Base-by-base conservation (phyloP, 2,888 invertebrate species). In the Fragum sueziense region DNA sequence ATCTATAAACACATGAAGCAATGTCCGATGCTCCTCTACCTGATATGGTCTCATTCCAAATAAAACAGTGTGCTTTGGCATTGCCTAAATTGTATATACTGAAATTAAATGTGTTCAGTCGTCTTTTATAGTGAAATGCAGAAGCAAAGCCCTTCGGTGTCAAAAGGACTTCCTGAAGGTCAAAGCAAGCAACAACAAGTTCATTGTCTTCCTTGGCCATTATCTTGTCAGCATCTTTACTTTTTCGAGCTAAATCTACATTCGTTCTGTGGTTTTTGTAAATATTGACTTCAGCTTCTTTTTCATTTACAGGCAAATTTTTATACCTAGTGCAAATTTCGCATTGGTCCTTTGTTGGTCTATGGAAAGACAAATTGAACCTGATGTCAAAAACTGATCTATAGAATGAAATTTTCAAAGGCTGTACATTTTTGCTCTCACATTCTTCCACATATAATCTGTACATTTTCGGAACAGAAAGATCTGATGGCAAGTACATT, bases 11-110 rank as follows among this genome's bases (percentile, higher is more conserved):
- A 71, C 84, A 80, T 20, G 76, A 76, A 7, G 76, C 65, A 33
- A 80, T 72, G 22, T 80, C 80, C 71, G 70, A 80, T 22, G 76
- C 73, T 1, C 80, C 84, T 25, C 80, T 54, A 2, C 71, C 34
- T n/a, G 80, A 27, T 20, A 80, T 62, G 4, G 74, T 27, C 27
- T 84, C 80, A 62, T 84, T 75, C 80, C 84, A 79, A 0, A 80
- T 31, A 57, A 51, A 84, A 14, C 61, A 80, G 37, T 74, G 27
- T 0, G 41, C 80, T 33, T 79, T 69, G 7, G 2, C 25, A 7
- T 27, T 70, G n/a, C 74, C 76, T 2, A 80, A n/a, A 54, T 80
- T 47, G 41, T 80, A 84, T 2, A 79, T 37, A 2, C 69, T 80
- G 22, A 83, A 76, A 62, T 78, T 83, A 57, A 27, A 80, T 29